Base-by-base conservation (phyloP, 1,140 invertebrate genomes). In the Ctenoplectra terminalis region DNA sequence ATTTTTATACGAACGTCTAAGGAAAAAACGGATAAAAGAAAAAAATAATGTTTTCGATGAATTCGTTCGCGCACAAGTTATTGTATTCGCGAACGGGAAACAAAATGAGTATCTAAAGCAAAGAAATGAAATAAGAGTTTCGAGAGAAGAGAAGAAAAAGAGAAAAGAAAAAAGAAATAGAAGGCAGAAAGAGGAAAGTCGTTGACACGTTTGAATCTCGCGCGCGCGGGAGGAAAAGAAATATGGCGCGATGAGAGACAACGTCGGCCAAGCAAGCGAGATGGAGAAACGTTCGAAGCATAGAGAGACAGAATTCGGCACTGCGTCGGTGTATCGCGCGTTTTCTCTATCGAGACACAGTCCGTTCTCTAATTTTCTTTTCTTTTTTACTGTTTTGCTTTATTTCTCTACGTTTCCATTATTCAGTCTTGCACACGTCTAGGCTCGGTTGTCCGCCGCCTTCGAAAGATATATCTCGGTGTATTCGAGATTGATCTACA, bases 261-360 rank as follows among this genome's bases (percentile, higher is more conserved):
- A 11, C 20, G 8, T 71, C 20, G 58, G 11, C 20, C 13, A 15
- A 40, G 37, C 31, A 29, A n/a, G 31, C n/a, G 7, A 78, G 29
- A 40, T n/a, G 37, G 26, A 64, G 11, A 64, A 46, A 71, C 13
- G 26, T 31, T 40, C 9, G 17, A 23, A 67, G 15, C 26, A 67
- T 26, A 54, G 63, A 69, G 64, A 77, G 54, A 82, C 31, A 69
- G 48, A 69, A 73, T 50, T 63, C 43, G 37, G 73, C 46, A 63
- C 31, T 46, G 20, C n/a, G 43, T 67, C 31, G 40, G n/a, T 37
- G 31, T 56, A 29, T 66, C 52, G 52, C 79, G 71, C 48, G 61
- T 52, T 86, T 29, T 43, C 43, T 86, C 54, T 50, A 73, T 46
- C 74, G 82, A 75, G 81, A 81, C 63, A 85, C 61, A 70, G 69